A percentile compares a stretch with the other conserved stretches of the same genome.
phyloP scores from a whole-genome alignment of 2,113 vertebrate genomes.

The Holacanthus passer region DNA sequence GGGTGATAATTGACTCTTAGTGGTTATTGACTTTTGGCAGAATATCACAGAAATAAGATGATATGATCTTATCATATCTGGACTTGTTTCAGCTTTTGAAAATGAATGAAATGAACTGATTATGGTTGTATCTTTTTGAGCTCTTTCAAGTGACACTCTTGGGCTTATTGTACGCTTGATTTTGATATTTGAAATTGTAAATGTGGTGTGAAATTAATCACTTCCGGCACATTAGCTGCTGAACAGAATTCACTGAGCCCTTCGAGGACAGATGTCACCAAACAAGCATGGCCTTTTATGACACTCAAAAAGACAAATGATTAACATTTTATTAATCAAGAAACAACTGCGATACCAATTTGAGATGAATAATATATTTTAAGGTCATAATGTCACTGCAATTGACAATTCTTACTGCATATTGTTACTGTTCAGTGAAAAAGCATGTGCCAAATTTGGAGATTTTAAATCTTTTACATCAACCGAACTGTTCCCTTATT shows the following conservation, averaged over 20 bases:
- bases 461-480: too few species aligned
- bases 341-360: background rate
- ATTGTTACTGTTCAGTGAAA: background rate
- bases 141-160: background rate
- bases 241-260: background rate
- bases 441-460: background rate
- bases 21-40: background rate
- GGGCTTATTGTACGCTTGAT: background rate
- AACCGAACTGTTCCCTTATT: background rate
- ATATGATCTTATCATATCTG: background rate
- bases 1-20: background rate
- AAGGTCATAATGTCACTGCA: background rate
- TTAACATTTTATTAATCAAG: background rate
- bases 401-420: background rate
- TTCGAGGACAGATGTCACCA: background rate
- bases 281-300: background rate
- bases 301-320: background rate
- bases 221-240: background rate
- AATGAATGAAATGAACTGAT: background rate
- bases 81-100: background rate
- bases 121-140: background rate
- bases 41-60: background rate
- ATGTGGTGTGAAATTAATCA: constrained; percentile 14
- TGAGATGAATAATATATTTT: background rate
- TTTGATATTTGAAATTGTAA: constrained; percentile 13